Evolutionary conservation across 2,888 invertebrate species (phyloP), one percentile per base, ranked within the genome.

Genomic region (Andrena chrysosceles): DNA sequence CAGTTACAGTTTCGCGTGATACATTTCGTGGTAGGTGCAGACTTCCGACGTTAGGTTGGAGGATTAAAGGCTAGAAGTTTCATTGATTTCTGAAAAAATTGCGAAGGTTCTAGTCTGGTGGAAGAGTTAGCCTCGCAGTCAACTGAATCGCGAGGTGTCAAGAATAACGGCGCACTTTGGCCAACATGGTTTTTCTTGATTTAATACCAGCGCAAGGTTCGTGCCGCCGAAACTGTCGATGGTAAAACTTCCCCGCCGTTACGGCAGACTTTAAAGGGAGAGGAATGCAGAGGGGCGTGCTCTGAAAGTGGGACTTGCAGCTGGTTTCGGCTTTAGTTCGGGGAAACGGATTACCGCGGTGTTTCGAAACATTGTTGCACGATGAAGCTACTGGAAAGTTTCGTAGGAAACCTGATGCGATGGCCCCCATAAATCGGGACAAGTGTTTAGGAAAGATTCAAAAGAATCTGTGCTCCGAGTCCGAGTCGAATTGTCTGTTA

Each of bases 81-180:
- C 42, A 13, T 42, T 42, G 42, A 42, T 16, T 42, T 66, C 60
- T 62, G 71, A 71, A 66, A 42, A 20, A 33, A 77, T 33, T 80
- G 29, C 67, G 26, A 10, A 54, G 33, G 20, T 20, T 62, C 35
- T 52, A 23, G 2, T 7, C 35, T 31, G 13, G 5, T 5, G 0
- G 52, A 33, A 67, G 68, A 63, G 63, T 76, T 78, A 16, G 23
- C 42, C 31, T n/a, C 31, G 20, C 35, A 35, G 64, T n/a, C 13
- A 31, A 35, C 52, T 23, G 79, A 70, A 77, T 80, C 70, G 70
- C 63, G 10, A 56, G 29, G 79, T 71, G 71, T 33, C 56, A 35
- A 71, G 78, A 80, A 77, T 80, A 67, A 77, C 54, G 68, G 76
- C 63, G 49, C 68, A 26, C 68, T 62, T 56, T 26, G 13, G 54